Evolutionary conservation across 2,888 invertebrate genomes (phyloP), one percentile per base, ranked within the genome.

Genomic region (Taphrorychus bicolor): DNA sequence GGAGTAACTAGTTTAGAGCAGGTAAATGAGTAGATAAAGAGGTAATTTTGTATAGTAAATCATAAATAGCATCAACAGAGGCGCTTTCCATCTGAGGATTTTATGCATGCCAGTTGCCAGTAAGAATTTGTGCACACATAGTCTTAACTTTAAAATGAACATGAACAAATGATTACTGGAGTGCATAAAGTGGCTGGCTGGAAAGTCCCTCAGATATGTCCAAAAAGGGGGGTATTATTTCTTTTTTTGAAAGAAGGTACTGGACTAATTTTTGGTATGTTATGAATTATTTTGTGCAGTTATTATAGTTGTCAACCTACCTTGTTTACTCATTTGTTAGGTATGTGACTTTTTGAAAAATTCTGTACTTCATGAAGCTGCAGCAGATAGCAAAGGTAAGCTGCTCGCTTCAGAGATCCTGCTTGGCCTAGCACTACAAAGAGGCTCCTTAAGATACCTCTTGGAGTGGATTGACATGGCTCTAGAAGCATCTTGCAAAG

Each of bases 381-480:
- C 84, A 17, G 86, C 86, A 2, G 86, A 87, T 76, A 69, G 76
- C 14, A 76, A 77, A 62, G 84, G 83, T 5, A 82, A 82, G 73
- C 73, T 81, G 14, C 73, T 83, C 21, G 82, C 84, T 0, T 79
- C 81, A 21, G 87, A 88, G 78, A 79, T 88, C 57, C 80, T 88
- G 70, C 76, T 88, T 45, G 83, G 85, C 3, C 74, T 89, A 42
- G 85, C 87, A 11, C 78, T 87, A 23, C 88, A 88, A 80, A 77
- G 88, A 71, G 88, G 88, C 16, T 86, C 87, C 9, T 80, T 88
- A 17, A 79, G 86, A 45, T 85, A 86, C 76, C 77, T 88, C 18
- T 78, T 89, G 51, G 87, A 88, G 74, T 89, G 88, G 88, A 84
- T 88, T 52, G 85, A 87, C 69, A 84, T 87, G 84, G 87, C 87